These are phyloP conservation scores for Menidia beryllina DNA, from an alignment of 2,113 vertebrate genomes.

Conservation along the genomic window DNA sequence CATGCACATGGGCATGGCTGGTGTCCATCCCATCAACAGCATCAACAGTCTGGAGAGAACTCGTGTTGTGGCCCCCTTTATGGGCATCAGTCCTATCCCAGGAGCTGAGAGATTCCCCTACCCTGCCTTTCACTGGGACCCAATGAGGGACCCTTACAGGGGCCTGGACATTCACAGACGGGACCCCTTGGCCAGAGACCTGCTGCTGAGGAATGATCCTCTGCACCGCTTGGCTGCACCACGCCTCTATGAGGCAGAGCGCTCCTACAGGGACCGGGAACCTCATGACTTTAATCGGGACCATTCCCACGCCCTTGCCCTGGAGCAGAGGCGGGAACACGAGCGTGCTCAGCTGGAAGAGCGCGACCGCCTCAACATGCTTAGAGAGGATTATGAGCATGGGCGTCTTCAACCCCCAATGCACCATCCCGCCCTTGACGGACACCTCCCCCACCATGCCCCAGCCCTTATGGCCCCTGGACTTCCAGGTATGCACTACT, in stretches of 20 bases:
- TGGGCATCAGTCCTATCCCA: slow-evolving; percentile 95
- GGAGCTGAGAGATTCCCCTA: slow-evolving; percentile 96
- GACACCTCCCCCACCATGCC: slow-evolving; percentile 91
- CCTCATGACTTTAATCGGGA: slow-evolving; percentile 94
- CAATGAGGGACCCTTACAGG: slow-evolving; percentile 94
- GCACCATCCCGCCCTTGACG: slow-evolving; percentile 90
- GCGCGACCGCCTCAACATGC: slow-evolving; percentile 90
- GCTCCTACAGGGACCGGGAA: slow-evolving; percentile 93
- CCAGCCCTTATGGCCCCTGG: slow-evolving; percentile 88
- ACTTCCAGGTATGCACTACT: slow-evolving; percentile 97
- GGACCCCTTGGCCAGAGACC: slow-evolving; percentile 85
- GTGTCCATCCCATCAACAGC: slow-evolving; percentile 93
- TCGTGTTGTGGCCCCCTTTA: slow-evolving; percentile 96
- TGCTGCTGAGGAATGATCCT: slow-evolving; percentile 91
- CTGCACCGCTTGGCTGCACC: slow-evolving; percentile 90
- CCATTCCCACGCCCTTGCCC: slow-evolving; percentile 84
- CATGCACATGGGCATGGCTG: slow-evolving; percentile 89
- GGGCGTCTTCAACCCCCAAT: slow-evolving; percentile 88
- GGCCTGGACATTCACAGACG: slow-evolving; percentile 91
- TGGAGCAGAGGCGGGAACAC: slow-evolving; percentile 92
- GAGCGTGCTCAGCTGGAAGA: slow-evolving; percentile 92
- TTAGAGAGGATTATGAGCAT: slow-evolving; percentile 94
- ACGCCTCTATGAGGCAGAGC: slow-evolving; percentile 90
- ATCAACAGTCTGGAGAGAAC: slow-evolving; percentile 93
- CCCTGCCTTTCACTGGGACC: slow-evolving; percentile 97